Evolutionary conservation across 2,797 vertebrate species (phyloP), one percentile per base, ranked within the genome.

Genomic region (Trichosurus vulpecula): DNA sequence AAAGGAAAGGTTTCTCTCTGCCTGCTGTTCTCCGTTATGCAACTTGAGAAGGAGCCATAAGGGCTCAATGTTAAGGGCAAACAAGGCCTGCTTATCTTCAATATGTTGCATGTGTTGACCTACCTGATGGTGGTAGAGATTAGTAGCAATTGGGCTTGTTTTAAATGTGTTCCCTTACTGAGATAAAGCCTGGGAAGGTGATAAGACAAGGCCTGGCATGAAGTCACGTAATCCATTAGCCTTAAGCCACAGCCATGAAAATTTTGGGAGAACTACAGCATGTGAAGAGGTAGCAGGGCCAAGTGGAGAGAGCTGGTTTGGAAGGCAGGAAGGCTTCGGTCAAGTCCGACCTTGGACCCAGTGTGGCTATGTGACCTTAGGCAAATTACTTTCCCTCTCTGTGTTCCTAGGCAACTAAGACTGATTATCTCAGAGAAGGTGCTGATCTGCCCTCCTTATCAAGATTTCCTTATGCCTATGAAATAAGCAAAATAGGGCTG

Each of bases 151-250:
- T 35, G 13, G 9, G 9, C 89, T 6, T 90, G 90, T 87, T 94
- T 95, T 89, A 57, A 90, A 92, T 30, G 93, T 54, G 31, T 31
- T 8, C 12, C 55, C 10, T 93, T 4, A 47, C 11, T 27, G 52
- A 12, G 9, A 61, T 74, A 94, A 91, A 95, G 93, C 95, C 92
- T 96, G 52, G 57, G 61, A 94, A 96, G 89, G 25, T 55, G 74
- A 81, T 74, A 55, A 94, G 96, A 51, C 31, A 93, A 2, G 19
- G 5, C 14, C 91, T 93, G 54, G 30, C 92, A 13, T 94, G 51
- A 31, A 94, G 95, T 47, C 61, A 94, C 9, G 0, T 57, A 91
- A 91, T 91, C 16, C 56, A 56, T 57, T 57, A 92, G 55, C 51
- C 29, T 56, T 56, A 51, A 31, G 27, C n/a, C 57, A 58, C 35